Conservation (phyloP, 2,888 invertebrate species). For the Pheosia gnoma region DNA sequence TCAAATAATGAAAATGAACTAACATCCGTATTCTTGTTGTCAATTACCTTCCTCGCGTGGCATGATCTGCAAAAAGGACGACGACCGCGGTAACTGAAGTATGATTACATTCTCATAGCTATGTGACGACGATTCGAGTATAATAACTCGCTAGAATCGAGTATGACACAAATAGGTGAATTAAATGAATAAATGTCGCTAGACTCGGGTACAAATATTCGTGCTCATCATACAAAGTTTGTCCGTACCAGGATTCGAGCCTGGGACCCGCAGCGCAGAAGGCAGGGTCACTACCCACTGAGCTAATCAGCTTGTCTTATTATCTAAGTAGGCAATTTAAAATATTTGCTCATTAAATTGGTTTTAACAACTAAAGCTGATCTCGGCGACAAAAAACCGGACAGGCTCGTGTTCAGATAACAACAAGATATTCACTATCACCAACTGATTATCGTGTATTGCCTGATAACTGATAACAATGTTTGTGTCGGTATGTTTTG, state of each 20-base stretch:
- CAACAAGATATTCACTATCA: not conserved
- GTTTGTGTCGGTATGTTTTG: not conserved
- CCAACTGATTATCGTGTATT: constrained; percentile 1
- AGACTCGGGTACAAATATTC: too few species aligned
- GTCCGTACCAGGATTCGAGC: too few species aligned
- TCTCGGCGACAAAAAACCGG: not conserved
- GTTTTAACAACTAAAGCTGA: not conserved
- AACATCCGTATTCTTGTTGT: too few species aligned
- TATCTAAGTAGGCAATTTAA: not conserved
- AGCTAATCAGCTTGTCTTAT: too few species aligned
- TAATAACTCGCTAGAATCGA: too few species aligned
- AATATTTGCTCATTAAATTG: not conserved
- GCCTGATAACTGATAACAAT: not conserved
- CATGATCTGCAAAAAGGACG: not conserved
- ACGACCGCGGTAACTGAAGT: not conserved
- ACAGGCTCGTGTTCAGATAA: not conserved
- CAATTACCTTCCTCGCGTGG: too few species aligned
- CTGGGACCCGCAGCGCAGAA: too few species aligned
- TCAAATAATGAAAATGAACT: too few species aligned
- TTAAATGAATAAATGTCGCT: too few species aligned
- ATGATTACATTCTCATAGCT: not conserved
- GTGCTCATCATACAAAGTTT: too few species aligned
- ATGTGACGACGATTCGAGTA: not conserved
- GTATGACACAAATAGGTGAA: too few species aligned
- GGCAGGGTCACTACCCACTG: too few species aligned